Evolutionary conservation across 1,140 invertebrate genomes (phyloP).

Genomic region (Diachasma alloeum): DNA sequence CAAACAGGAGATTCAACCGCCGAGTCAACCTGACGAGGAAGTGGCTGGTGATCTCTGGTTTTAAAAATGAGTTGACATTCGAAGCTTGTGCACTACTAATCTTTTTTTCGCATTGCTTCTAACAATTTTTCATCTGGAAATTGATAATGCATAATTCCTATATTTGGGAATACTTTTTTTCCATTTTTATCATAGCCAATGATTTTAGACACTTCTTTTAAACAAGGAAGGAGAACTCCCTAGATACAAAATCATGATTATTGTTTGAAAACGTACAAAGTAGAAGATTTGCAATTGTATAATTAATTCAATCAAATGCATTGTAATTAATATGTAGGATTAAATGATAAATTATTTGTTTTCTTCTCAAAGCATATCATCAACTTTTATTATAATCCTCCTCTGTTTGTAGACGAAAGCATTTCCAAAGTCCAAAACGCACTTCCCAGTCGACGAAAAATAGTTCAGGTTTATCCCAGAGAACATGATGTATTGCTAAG

Average conservation of each 20-base stretch:
- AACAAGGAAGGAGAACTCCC: neutral
- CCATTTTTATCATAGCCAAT: no score
- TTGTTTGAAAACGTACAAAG: neutral
- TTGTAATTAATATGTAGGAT: neutral
- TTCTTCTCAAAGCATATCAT: neutral
- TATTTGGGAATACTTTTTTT: no score
- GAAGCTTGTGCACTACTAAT: neutral
- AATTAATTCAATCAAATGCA: neutral
- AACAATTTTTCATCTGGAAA: no score
- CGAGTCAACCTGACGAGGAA: conserved; percentile 58
- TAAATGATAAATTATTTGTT: neutral
- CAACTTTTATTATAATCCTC: neutral
- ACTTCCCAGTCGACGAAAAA: conserved; percentile 72
- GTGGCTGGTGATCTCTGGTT: conserved; percentile 67
- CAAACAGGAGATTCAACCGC: conserved; percentile 41
- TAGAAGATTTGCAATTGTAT: neutral
- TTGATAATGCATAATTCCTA: no score
- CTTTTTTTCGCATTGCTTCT: no score
- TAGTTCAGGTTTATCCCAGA: conserved; percentile 69
- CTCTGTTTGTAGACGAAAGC: conserved; percentile 54
- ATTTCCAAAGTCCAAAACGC: conserved; percentile 70
- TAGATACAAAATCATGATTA: neutral
- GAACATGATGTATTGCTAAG: conserved; percentile 66
- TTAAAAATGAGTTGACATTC: conserved; percentile 46
- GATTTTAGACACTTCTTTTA: neutral